phyloP scores from a whole-genome alignment of 2,113 vertebrate genomes.

The Entomyzon cyanotis region DNA sequence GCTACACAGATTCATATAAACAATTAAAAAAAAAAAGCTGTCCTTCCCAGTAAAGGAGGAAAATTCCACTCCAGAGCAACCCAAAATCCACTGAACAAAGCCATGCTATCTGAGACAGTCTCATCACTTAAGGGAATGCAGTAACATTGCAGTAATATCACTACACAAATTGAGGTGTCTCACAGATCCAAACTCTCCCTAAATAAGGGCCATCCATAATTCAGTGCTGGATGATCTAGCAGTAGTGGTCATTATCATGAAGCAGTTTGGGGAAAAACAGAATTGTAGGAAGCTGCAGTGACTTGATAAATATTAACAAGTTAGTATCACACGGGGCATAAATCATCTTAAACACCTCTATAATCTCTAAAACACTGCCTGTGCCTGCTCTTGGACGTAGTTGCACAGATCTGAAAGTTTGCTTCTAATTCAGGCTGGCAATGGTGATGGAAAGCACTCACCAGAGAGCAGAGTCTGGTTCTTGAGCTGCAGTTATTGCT shows the following conservation, averaged over 20 bases:
- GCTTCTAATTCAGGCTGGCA: not conserved
- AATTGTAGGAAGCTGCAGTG: not conserved
- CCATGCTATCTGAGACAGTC: not conserved
- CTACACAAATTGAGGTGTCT: not conserved
- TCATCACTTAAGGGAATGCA: not conserved
- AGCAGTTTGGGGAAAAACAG: not conserved
- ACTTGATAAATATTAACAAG: conserved; percentile 38
- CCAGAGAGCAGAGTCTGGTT: not conserved
- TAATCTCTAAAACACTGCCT: not conserved
- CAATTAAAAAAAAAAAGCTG: not conserved
- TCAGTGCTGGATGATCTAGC: not conserved
- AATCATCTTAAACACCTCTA: not conserved
- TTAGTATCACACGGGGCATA: not conserved
- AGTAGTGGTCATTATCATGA: not conserved
- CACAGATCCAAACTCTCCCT: not conserved
- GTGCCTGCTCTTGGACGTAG: not conserved
- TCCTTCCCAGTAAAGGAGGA: not conserved
- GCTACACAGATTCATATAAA: not conserved
- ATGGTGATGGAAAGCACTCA: conserved; percentile 7
- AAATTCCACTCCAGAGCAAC: not conserved
- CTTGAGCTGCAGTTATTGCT: not conserved
- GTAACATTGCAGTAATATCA: not conserved
- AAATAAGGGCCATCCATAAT: conserved; percentile 1
- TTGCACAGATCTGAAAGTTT: not conserved
- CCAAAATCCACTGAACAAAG: not conserved